Evolutionary conservation across 2,797 vertebrate species (phyloP).

Genomic region (Vireo griseus): DNA sequence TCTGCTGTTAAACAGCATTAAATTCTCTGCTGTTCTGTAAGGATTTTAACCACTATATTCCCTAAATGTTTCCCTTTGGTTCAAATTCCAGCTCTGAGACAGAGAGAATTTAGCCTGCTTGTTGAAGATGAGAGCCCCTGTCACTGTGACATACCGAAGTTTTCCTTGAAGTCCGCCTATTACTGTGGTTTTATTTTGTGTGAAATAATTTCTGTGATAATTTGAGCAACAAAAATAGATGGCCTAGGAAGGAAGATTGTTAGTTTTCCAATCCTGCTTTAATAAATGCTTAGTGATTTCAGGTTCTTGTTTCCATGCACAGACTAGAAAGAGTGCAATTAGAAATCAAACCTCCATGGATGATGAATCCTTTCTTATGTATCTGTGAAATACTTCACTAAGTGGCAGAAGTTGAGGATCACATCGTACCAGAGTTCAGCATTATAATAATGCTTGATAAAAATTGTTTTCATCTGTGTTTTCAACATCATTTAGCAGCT

Average conservation of each 20-base stretch:
- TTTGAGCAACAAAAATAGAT: not conserved
- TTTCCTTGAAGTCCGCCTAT: not conserved
- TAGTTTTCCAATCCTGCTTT: not conserved
- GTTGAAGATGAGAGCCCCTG: not conserved
- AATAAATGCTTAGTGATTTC: not conserved
- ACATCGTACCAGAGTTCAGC: not conserved
- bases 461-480: not conserved
- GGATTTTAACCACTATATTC: not conserved
- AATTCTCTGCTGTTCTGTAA: not conserved
- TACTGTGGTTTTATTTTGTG: not conserved
- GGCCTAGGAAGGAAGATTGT: not conserved
- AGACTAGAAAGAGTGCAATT: not conserved
- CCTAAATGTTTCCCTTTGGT: not conserved
- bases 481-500: not conserved
- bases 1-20: not conserved
- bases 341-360: not conserved
- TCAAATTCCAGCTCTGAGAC: not conserved
- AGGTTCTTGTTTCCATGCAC: not conserved
- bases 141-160: not conserved
- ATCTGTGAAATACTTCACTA: not conserved
- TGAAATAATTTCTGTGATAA: not conserved
- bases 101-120: not conserved
- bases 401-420: not conserved
- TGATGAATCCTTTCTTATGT: not conserved
- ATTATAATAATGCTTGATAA: not conserved